Evolutionary conservation across 2,113 vertebrate species (phyloP).

Genomic region (Apaloderma vittatum): DNA sequence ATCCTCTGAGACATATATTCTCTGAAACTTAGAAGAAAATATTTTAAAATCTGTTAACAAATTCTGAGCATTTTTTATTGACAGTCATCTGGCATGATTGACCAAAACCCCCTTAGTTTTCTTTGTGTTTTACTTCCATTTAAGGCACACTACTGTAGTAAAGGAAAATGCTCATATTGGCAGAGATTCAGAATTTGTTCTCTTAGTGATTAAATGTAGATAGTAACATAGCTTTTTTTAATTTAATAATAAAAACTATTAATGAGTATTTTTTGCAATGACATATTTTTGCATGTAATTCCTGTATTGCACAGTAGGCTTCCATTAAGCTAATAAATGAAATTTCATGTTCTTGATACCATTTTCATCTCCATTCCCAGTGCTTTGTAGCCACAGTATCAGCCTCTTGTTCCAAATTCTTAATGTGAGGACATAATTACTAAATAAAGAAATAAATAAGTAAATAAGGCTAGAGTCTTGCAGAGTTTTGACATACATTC

Average conservation of each 20-base stretch:
- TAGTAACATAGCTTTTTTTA: not conserved
- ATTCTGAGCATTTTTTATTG: conserved; percentile 12
- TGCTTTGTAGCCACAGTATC: not conserved
- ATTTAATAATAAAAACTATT: not conserved
- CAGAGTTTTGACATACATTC: not conserved
- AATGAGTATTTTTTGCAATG: not conserved
- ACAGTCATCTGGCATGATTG: conserved; percentile 17
- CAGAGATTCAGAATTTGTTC: conserved; percentile 25
- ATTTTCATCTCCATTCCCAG: not conserved
- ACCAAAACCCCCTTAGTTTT: not conserved
- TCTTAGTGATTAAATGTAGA: not conserved
- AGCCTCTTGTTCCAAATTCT: not conserved
- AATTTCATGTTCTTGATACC: not conserved
- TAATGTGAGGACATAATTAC: not conserved
- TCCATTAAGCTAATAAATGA: not conserved
- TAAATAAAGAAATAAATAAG: no score
- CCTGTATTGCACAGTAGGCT: not conserved
- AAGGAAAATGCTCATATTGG: conserved; percentile 40
- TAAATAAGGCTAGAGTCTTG: not conserved
- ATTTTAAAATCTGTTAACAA: not conserved
- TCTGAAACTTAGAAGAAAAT: not conserved
- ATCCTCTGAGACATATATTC: not conserved
- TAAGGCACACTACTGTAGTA: conserved; percentile 42
- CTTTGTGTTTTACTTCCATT: conserved; percentile 16
- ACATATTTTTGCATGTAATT: not conserved